Base-by-base conservation (phyloP, 2,797 vertebrate species). In the Clamator glandarius region DNA sequence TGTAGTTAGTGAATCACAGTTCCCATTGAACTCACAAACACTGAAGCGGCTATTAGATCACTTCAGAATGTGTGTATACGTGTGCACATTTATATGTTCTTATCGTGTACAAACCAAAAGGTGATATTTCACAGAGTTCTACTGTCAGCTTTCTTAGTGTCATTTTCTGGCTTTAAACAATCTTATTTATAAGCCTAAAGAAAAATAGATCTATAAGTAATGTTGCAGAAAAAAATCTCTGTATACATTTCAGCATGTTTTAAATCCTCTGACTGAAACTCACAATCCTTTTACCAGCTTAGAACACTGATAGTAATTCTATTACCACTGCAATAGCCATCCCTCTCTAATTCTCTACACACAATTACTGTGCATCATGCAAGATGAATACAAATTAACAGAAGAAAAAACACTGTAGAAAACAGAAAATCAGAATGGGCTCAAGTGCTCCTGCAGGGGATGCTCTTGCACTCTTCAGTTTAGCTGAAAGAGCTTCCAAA, bases 301-400 rank as follows among this genome's bases (percentile, higher is more conserved):
- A 84, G 92, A 94, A 97, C 91, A 87, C 28, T 72, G 95, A 93
- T 80, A 96, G 81, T 96, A 96, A 97, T 97, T 97, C 93, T 93
- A 93, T 93, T 92, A 96, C 89, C 80, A 57, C 74, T 58, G 89
- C 83, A 93, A 90, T 78, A 89, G 76, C 94, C 92, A 91, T 93
- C 76, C 82, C 59, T 95, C 90, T 95, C 92, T 97, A 95, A 97
- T 96, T 94, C 97, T 96, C 94, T 87, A 88, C 76, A 93, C 85
- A 93, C 91, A 96, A 96, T 97, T 95, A 96, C 96, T 88, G 86
- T 58, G 75, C 41, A 58, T 54, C 8, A 21, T 74, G 69, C 73
- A 31, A 66, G 54, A 76, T 91, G 97, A 97, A 97, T 96, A 96
- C 96, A 87, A 96, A 97, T 96, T 76, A 96, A 73, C 58, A 82